Evolutionary conservation across 2,113 vertebrate species (phyloP), one percentile per base, ranked within the genome.

Genomic region (Bungarus multicinctus): DNA sequence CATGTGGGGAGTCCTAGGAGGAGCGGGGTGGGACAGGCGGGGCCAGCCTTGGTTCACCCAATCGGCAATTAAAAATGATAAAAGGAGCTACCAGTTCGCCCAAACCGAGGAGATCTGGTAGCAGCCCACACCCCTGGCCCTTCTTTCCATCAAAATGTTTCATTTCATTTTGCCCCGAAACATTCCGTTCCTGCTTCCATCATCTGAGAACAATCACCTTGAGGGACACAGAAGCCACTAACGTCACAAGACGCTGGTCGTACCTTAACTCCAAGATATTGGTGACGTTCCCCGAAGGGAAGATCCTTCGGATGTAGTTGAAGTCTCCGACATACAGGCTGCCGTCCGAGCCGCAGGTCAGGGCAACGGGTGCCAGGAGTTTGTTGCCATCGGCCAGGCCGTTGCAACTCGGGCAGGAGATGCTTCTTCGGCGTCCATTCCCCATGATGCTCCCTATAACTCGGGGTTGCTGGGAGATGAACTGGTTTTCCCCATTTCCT

Each of bases 251-350:
- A 87, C 94, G 91, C 57, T 34, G 58, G 89, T 53, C 0, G 52
- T 97, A 99, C 99, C 99, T 99, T 95, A 99, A 97, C 96, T 99
- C 99, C 97, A 99, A 97, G 88, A 99, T 98, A 93, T 99, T 99
- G 96, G 99, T 99, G 97, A 99, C 99, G 7, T 99, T 99, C 90
- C 99, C 99, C 0, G 99, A 99, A 94, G 98, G 98, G 97, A 99
- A 99, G 97, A 99, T 99, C 95, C 99, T 98, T 87, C 99, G 98
- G 95, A 99, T 98, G 92, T 99, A 99, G 98, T 99, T 99, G 98
- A 99, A 99, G 97, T 99, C 99, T 47, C 99, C 99, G 88, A 99
- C 99, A 0, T 99, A 99, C 92, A 99, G 98, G 96, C 99, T 99
- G 89, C 99, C 99, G 30, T 99, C 99, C 0, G 99, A 98, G 85